Evolutionary conservation across 2,888 invertebrate genomes (phyloP).

Genomic region (Sarcophaga variegata): DNA sequence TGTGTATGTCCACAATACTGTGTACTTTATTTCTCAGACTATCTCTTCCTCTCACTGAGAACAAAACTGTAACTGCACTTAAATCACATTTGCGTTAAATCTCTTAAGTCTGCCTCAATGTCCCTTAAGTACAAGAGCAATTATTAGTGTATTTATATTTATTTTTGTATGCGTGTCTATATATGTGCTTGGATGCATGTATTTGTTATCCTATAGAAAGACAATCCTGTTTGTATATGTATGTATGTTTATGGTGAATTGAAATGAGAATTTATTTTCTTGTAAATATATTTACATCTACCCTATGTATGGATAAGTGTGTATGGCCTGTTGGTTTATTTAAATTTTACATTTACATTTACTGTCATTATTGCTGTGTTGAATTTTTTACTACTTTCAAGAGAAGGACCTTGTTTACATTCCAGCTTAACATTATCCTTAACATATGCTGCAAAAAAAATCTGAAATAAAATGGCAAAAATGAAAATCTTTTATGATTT

Average conservation of each 20-base stretch:
- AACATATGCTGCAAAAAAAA: not conserved
- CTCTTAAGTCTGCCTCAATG: conserved; percentile 31
- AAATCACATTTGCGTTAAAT: conserved; percentile 42
- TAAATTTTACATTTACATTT: not conserved
- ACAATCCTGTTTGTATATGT: not conserved
- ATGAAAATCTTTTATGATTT: not conserved
- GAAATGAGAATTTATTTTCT: not conserved
- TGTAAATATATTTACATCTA: not conserved
- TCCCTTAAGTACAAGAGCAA: conserved; percentile 38
- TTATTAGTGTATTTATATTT: conserved; percentile 22
- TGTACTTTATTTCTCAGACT: not conserved
- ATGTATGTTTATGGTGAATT: not conserved
- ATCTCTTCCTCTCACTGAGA: conserved; percentile 22
- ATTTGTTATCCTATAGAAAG: not conserved
- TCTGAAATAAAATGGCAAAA: not conserved
- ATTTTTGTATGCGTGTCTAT: not conserved
- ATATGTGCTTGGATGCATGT: not conserved
- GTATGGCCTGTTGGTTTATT: not conserved
- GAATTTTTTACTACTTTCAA: not conserved
- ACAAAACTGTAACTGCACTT: conserved; percentile 27
- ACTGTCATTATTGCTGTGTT: not conserved
- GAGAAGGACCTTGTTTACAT: not conserved
- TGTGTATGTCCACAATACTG: not conserved
- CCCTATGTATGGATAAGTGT: not conserved
- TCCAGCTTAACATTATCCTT: not conserved